Conservation (phyloP, 2,888 invertebrate species). For the Mechanitis mazaeus region DNA sequence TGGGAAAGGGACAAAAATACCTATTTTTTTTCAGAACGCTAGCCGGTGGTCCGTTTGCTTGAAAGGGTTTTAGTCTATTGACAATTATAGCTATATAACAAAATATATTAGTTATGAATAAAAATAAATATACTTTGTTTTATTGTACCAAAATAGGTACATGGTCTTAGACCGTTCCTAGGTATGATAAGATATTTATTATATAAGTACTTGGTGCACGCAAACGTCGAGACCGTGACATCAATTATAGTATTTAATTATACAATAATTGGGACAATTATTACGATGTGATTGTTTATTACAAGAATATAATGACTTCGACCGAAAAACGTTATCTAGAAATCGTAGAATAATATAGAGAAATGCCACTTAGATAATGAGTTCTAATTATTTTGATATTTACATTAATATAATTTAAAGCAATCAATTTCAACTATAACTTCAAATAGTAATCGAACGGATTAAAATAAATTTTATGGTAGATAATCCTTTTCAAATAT, state of each 20-base stretch:
- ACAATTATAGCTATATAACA: not conserved
- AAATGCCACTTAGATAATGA: not conserved
- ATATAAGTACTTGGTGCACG: not conserved
- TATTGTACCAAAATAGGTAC: too few relatives aligned
- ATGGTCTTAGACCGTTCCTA: too few relatives aligned
- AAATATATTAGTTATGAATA: too few relatives aligned
- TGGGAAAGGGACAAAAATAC: slow-evolving; percentile 48
- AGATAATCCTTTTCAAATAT: not conserved
- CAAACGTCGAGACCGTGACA: slow-evolving; percentile 19
- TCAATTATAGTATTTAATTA: slow-evolving; percentile 17
- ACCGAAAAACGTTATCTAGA: not conserved
- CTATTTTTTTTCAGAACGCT: slow-evolving; percentile 53
- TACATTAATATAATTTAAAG: not conserved
- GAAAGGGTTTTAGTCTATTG: slow-evolving; percentile 8
- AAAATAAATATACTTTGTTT: too few relatives aligned
- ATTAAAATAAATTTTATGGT: too few relatives aligned
- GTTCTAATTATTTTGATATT: not conserved
- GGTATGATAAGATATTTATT: not conserved
- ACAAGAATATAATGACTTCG: not conserved
- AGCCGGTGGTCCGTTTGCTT: slow-evolving; percentile 32
- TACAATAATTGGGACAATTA: slow-evolving; percentile 16
- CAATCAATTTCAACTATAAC: too few relatives aligned
- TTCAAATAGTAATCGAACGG: too few relatives aligned
- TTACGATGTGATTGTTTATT: slow-evolving; percentile 13
- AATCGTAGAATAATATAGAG: not conserved